Conservation (phyloP, 1,140 invertebrate genomes). For the Neotoxoptera formosana region DNA sequence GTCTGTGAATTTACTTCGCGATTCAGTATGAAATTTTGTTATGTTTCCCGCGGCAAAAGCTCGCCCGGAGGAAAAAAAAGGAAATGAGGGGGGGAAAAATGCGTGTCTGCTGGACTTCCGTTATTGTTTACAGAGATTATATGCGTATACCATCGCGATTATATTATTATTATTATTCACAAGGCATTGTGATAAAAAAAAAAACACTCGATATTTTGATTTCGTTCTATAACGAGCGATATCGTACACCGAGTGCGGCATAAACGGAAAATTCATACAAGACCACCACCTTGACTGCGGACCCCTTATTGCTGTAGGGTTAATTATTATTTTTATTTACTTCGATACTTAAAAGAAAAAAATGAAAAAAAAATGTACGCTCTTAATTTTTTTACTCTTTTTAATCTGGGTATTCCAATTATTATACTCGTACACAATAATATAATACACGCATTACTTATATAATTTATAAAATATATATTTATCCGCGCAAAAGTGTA, state of each 20-base stretch:
- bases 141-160: background rate
- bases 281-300: background rate
- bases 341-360: background rate
- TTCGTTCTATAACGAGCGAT: background rate
- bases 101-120: background rate
- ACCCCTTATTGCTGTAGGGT: too few relatives aligned
- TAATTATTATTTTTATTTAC: background rate
- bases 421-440: background rate
- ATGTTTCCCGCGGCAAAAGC: background rate
- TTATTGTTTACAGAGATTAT: background rate
- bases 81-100: too few relatives aligned
- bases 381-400: background rate
- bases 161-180: background rate
- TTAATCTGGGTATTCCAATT: background rate
- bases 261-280: background rate
- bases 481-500: background rate
- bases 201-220: background rate
- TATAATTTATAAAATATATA: background rate
- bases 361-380: background rate
- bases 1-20: too few relatives aligned
- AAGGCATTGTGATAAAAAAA: background rate
- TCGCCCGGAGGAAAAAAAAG: background rate
- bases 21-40: background rate
- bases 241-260: background rate
- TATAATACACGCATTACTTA: too few relatives aligned